Percentiles rank a stretch among this genome's conserved stretches.
Conservation (phyloP, 2,797 vertebrate species). For the Halcyon smyrnensis region DNA sequence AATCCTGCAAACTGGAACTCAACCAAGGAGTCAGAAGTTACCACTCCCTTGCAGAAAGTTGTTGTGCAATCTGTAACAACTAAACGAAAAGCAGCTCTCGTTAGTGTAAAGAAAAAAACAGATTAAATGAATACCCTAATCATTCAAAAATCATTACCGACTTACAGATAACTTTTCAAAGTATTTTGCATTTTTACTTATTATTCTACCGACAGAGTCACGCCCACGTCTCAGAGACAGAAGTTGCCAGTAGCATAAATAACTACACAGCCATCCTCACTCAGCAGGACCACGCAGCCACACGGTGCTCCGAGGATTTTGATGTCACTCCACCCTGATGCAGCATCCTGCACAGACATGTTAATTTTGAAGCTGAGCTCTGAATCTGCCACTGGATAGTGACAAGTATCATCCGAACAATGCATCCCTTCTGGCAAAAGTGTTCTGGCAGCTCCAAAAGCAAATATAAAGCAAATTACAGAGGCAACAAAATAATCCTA, state of each 20-base stretch:
- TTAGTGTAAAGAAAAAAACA: background rate
- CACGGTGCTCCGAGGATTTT: background rate
- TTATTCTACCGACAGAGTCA: background rate
- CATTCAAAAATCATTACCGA: background rate
- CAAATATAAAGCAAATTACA: conserved; percentile 48
- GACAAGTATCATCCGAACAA: background rate
- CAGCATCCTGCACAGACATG: background rate
- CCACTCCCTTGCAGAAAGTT: background rate
- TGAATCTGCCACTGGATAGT: background rate
- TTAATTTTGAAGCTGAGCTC: background rate
- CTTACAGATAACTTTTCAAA: background rate
- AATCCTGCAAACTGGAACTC: conserved; percentile 24
- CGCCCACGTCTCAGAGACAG: background rate
- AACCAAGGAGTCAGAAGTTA: conserved; percentile 6
- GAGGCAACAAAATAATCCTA: conserved; percentile 29
- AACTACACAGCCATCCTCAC: background rate
- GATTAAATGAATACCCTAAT: background rate
- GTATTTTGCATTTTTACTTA: background rate
- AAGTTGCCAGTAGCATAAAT: background rate
- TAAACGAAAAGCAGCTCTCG: background rate
- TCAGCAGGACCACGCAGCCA: background rate
- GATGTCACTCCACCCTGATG: background rate
- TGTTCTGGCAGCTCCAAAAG: conserved; percentile 69
- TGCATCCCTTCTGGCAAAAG: conserved; percentile 2
- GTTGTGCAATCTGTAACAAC: background rate